Evolutionary conservation across 1,140 invertebrate genomes (phyloP), one percentile per base, ranked within the genome.

Genomic region (Schmidtea mediterranea): DNA sequence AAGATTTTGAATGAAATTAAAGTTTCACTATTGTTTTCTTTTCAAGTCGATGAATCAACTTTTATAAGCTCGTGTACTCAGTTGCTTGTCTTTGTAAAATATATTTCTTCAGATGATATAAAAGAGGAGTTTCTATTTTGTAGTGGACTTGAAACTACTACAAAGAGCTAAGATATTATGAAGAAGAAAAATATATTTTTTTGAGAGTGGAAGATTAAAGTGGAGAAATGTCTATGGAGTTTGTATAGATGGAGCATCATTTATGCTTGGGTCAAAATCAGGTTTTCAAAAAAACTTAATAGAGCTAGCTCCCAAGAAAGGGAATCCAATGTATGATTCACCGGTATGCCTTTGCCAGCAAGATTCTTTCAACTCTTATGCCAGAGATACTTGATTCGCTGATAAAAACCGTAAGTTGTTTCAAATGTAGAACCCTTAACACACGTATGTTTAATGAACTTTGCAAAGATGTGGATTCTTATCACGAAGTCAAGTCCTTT

Each of bases 161-260:
- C 47, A n/a, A 47, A 18, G 16, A 23, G 13, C 9, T 3, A n/a
- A 21, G 47, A 36, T 18, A 24, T 39, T 16, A n/a, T 48, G n/a
- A 16, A 40, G 15, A 48, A 36, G 43, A 40, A 3, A 5, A n/a
- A n/a, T 40, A n/a, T 10, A 5, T 53, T 48, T 55, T n/a, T 56
- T 60, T 52, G 45, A 57, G 51, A 47, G 50, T 49, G 39, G 57
- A 57, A 46, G 49, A 48, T 36, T 58, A 48, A 46, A 51, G 46
- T 56, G 55, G 52, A 50, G 53, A 46, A 60, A 53, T 46, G 43
- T 57, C 40, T 57, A 51, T 55, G 59, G 56, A 32, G 55, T 63
- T 55, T 65, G 59, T 52, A 65, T 59, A 54, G 62, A 65, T 58
- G 58, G 58, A 51, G 60, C 60, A 51, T 57, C 52, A 54, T 54